phyloP scores from a whole-genome alignment of 2,797 vertebrate species.

The Varecia variegata region DNA sequence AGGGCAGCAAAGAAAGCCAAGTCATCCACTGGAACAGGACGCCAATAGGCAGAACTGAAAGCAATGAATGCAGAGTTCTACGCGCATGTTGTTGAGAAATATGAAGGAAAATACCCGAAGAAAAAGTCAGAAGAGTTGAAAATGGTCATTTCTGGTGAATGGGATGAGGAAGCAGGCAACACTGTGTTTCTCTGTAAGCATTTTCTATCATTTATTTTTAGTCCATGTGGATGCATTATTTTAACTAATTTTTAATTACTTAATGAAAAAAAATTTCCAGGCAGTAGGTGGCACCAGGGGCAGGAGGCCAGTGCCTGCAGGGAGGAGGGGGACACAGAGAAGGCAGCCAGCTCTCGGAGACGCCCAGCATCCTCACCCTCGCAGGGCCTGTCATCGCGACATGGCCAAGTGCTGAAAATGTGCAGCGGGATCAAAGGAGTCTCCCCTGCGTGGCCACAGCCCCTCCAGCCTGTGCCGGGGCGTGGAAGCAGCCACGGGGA shows the following conservation, averaged over 20 bases:
- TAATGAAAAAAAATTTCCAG: background rate
- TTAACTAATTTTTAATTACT: background rate
- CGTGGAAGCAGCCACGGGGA: background rate
- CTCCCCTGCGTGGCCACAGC: background rate
- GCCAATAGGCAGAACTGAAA: background rate
- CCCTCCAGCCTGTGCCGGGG: background rate
- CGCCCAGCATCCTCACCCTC: background rate
- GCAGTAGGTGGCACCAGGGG: background rate
- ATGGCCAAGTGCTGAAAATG: fast-evolving
- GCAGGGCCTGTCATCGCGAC: background rate
- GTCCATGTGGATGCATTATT: background rate
- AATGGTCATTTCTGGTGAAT: background rate
- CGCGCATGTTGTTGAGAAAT: background rate
- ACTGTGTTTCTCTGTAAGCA: background rate
- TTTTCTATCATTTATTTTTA: background rate
- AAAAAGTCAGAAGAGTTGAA: background rate
- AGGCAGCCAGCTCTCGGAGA: background rate
- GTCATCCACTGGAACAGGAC: background rate
- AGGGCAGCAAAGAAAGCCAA: background rate
- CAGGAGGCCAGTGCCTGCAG: background rate
- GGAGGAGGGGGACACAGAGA: background rate
- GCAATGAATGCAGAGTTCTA: no score
- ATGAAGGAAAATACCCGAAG: background rate
- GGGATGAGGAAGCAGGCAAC: background rate
- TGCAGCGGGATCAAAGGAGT: no score